Evolutionary conservation across 2,113 vertebrate genomes (phyloP).

Genomic region (Cavia porcellus): DNA sequence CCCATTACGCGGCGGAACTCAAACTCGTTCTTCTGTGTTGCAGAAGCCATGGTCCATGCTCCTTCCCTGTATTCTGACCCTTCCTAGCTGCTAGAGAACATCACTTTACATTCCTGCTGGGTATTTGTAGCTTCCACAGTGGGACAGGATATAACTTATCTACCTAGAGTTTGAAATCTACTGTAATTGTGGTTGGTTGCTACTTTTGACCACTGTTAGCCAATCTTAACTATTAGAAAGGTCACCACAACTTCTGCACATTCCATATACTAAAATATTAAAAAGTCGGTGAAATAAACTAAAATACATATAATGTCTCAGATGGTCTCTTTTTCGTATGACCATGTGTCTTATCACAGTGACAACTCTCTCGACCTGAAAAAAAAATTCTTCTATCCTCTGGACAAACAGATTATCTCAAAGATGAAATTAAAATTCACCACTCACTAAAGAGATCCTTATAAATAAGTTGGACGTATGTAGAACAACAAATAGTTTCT

Average conservation of each 20-base stretch:
- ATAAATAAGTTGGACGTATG: not conserved
- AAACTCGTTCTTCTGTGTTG: not conserved
- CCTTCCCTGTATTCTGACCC: no score
- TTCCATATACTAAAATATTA: not conserved
- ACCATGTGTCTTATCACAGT: not conserved
- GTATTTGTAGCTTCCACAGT: not conserved
- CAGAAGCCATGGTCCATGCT: no score
- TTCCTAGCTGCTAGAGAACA: not conserved
- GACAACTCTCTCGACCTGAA: not conserved
- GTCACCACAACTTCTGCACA: not conserved
- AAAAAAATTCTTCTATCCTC: not conserved
- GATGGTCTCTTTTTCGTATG: not conserved
- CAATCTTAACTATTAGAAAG: not conserved
- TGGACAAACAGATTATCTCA: not conserved
- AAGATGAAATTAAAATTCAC: not conserved
- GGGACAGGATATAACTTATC: not conserved
- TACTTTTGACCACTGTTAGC: not conserved
- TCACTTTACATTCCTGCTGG: not conserved
- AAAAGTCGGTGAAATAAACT: no score
- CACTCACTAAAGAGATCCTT: not conserved
- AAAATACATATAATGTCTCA: not conserved
- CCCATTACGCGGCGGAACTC: no score
- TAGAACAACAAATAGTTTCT: not conserved
- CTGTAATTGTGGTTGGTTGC: not conserved
- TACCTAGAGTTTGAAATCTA: not conserved